Base-by-base conservation (phyloP, 2,113 vertebrate species). In the Morone saxatilis region DNA sequence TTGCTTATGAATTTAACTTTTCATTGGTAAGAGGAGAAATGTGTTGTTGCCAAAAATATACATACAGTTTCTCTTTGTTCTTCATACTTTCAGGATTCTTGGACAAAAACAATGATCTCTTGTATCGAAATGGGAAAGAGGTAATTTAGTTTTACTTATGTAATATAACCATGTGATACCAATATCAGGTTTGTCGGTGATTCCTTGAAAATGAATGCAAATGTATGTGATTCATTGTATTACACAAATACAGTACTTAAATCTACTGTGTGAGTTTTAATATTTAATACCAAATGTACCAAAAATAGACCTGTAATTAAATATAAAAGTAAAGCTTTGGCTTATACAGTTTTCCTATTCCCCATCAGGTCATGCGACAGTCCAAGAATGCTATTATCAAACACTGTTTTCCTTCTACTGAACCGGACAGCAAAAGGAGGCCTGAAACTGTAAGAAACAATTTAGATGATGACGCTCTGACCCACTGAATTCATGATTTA, bases 51-150 rank as follows among this genome's bases (percentile, higher is more conserved):
- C 3, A 6, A 20, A 4, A 41, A 70, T 17, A 60, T 8, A 12
- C 2, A 61, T 3, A 36, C n/a, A 38, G 25, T 31, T 36, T 82
- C 17, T 75, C 22, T 40, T 76, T 54, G 2, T 51, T 61, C 9
- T 79, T 63, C 19, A 57, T 56, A 38, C 61, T 84, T 76, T 68
- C 68, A 99, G 98, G 98, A 25, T 99, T 99, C 92, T 94, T 99
- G 83, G 98, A 99, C 90, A 99, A 99, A 94, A 99, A 99, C 94
- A 99, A 97, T 0, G 98, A 99, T 53, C 95, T 99, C 0, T 94
- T 99, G 74, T 99, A 98, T 88, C 95, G 97, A 88, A 98, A 98
- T 90, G 95, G 98, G 71, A 99, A 99, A 95, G 98, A 99, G 94
- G 98, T 99, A 91, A 95, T 61, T 75, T 71, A 2, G 40, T 20